These are phyloP conservation scores for Brachystomella parvula DNA, from an alignment of 1,140 invertebrate species.

Conservation along the genomic window DNA sequence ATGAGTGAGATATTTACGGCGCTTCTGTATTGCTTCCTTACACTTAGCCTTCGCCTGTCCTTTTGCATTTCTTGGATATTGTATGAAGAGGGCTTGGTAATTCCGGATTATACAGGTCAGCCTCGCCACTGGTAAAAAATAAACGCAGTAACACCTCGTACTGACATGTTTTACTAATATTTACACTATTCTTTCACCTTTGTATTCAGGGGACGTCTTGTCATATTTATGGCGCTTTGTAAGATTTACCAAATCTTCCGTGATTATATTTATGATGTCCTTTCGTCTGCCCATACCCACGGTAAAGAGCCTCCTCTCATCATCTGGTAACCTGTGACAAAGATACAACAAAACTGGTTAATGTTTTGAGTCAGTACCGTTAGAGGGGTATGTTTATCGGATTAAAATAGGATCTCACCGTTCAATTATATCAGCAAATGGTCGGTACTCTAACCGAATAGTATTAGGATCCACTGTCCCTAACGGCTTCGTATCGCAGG, in stretches of 20 bases:
- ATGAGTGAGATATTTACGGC: constrained; percentile 61
- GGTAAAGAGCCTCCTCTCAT: constrained; percentile 27
- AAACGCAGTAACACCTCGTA: not conserved
- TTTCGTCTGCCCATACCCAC: constrained; percentile 18
- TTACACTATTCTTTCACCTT: constrained; percentile 4
- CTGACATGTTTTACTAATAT: not conserved
- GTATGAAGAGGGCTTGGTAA: constrained; percentile 47
- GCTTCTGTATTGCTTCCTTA: constrained; percentile 65
- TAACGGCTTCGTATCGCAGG: constrained; percentile 20
- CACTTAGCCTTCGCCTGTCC: constrained; percentile 33
- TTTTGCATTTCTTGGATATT: constrained; percentile 46
- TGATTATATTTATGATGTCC: constrained; percentile 23
- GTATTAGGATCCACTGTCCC: constrained; percentile 21
- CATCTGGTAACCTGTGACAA: constrained; percentile 34
- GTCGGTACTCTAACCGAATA: constrained; percentile 20
- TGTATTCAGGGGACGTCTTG: constrained; percentile 17
- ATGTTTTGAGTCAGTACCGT: not conserved
- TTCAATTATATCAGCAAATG: constrained; percentile 18
- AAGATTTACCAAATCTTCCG: constrained; percentile 16
- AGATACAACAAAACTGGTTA: no score
- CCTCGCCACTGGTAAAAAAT: constrained; percentile 48
- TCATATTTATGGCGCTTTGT: constrained; percentile 31
- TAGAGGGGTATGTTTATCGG: no score
- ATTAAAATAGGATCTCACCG: not conserved
- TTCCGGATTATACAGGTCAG: constrained; percentile 51